phyloP scores from a whole-genome alignment of 1,140 invertebrate species.

The Ceratina japonica region DNA sequence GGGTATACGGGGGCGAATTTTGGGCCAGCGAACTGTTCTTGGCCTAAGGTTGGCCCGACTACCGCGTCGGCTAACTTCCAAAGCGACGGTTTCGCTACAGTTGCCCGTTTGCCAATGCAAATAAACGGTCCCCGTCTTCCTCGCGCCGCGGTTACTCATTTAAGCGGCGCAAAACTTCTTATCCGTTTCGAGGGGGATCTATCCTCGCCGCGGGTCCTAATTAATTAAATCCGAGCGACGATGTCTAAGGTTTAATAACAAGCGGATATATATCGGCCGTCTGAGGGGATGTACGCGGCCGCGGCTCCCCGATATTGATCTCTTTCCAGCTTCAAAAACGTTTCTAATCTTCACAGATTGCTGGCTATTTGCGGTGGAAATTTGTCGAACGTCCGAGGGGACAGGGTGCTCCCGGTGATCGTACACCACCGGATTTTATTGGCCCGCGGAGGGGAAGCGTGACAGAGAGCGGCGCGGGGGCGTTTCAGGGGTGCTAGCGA shows the following conservation, averaged over 20 bases:
- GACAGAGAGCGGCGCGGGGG: constrained; percentile 1
- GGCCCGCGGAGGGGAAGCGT: constrained; percentile 6
- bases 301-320: not conserved
- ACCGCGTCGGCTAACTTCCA: not conserved
- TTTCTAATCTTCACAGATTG: not conserved
- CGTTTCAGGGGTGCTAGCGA: constrained; percentile 8
- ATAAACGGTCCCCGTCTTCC: not conserved
- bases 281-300: no score
- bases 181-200: not conserved
- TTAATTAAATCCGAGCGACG: no score
- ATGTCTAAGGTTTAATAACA: not conserved
- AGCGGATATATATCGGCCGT: no score
- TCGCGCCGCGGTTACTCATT: not conserved
- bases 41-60: not conserved
- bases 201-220: no score
- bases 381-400: not conserved
- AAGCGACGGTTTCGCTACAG: not conserved
- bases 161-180: not conserved
- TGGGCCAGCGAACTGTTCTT: not conserved
- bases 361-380: not conserved
- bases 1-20: not conserved
- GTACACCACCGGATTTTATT: constrained; percentile 8
- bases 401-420: not conserved
- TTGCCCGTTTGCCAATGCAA: not conserved
- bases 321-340: not conserved